Evolutionary conservation across 1,140 invertebrate genomes (phyloP), one percentile per base, ranked within the genome.

Genomic region (Drosophila repleta): DNA sequence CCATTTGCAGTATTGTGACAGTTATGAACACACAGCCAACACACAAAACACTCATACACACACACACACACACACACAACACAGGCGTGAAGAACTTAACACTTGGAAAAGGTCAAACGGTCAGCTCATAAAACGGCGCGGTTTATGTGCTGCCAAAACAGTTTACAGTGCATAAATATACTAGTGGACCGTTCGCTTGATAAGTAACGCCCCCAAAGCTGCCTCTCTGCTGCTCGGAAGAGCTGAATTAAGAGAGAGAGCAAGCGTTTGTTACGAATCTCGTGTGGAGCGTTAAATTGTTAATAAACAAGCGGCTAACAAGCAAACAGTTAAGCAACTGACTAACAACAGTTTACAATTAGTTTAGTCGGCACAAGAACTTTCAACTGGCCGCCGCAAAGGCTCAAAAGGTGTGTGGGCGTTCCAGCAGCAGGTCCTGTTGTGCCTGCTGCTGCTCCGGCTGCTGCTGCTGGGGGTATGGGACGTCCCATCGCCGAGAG

Each of bases 311-410:
- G 83, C 83, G 74, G 57, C 71, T 87, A 85, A 85, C 82, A 85
- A 85, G 82, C 82, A 78, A 60, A 72, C 82, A 78, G 82, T 85
- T 85, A 82, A 75, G 74, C 73, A 67, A 74, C 65, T 71, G 82
- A 77, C 82, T 68, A 82, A 82, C 82, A 85, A 76, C 83, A 85
- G 82, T 85, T 85, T 85, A 85, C 82, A 85, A 85, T 85, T 85
- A 85, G 82, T 69, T 69, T 66, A 46, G 56, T 61, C 64, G 51
- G 51, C 64, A 26, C 18, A 41, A 69, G 51, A 74, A 85, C 82
- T 85, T 85, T 87, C 83, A 85, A 85, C 83, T 85, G 75, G 66
- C 78, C 82, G 81, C 69, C 70, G 67, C 79, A 66, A 24, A 46
- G 26, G 65, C 62, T 57, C 15, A 37, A n/a, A 53, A 45, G 43